A percentile compares a stretch with the other conserved stretches of the same genome.
phyloP scores from a whole-genome alignment of 2,797 vertebrate genomes.

The Lycodopsis pacificus region DNA sequence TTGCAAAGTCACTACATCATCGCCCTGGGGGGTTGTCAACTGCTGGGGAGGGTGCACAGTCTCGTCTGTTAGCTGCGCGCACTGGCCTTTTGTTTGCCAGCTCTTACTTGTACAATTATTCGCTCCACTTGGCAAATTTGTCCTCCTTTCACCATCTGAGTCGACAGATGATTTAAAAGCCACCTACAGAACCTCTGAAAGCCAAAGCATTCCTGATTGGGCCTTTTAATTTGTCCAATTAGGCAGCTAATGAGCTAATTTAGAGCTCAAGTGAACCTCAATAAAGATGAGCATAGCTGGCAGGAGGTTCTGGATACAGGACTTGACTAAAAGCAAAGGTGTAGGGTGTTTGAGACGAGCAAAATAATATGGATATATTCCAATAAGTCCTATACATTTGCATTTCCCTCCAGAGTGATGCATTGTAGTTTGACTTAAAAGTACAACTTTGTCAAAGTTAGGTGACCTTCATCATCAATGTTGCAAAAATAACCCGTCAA shows the following conservation, averaged over 20 bases:
- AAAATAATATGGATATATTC: slow-evolving; percentile 2
- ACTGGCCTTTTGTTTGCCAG: slow-evolving; percentile 75
- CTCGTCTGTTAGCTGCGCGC: slow-evolving; percentile 54
- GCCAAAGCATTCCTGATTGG: slow-evolving; percentile 75
- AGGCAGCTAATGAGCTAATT: slow-evolving; percentile 83
- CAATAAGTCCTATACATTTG: neutral
- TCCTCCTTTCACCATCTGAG: slow-evolving; percentile 76
- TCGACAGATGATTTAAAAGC: slow-evolving; percentile 82
- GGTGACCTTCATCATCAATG: neutral
- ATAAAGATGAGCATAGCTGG: slow-evolving; percentile 60
- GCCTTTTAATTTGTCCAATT: slow-evolving; percentile 84
- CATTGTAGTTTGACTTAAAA: neutral
- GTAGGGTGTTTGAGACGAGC: slow-evolving; percentile 20
- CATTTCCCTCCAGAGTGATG: neutral
- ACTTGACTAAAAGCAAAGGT: slow-evolving; percentile 43
- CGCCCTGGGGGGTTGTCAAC: slow-evolving; percentile 30
- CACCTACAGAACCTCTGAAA: slow-evolving; percentile 79
- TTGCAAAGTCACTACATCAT: slow-evolving; percentile 34
- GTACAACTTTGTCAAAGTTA: neutral
- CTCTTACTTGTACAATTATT: slow-evolving; percentile 80
- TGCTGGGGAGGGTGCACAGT: slow-evolving; percentile 32
- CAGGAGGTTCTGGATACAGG: slow-evolving; percentile 47
- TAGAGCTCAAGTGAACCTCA: slow-evolving; percentile 83
- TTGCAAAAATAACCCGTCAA: neutral
- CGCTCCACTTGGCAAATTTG: slow-evolving; percentile 83